Conservation (phyloP, 2,113 vertebrate genomes). For the Cyphomyrus plagiostoma region DNA sequence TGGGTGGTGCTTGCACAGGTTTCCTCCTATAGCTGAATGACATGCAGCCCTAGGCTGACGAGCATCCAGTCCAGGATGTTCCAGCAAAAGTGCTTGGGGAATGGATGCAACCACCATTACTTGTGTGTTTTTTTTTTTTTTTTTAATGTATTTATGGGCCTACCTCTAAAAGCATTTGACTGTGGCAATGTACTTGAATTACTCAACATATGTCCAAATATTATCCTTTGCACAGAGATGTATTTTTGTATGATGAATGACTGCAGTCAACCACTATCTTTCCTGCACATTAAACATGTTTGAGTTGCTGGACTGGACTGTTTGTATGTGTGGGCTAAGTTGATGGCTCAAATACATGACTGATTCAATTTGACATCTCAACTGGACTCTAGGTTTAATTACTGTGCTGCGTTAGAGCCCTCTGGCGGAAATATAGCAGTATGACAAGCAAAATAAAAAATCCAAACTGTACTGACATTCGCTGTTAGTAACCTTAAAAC, state of each 20-base stretch:
- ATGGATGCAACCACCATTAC: background rate
- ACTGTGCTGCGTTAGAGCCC: background rate
- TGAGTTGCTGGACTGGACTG: background rate
- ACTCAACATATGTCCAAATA: constrained; percentile 27
- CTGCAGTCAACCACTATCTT: constrained; percentile 29
- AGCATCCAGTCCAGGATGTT: background rate
- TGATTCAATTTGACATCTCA: background rate
- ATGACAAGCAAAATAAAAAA: background rate
- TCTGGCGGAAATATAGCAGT: background rate
- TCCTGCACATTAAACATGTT: constrained; percentile 50
- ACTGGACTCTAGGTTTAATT: background rate
- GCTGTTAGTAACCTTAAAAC: background rate
- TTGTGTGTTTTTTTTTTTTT: background rate
- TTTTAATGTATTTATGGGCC: constrained; percentile 27
- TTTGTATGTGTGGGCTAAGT: background rate
- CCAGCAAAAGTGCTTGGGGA: background rate
- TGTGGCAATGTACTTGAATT: constrained; percentile 50
- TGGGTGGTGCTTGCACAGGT: background rate
- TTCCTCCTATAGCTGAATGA: background rate
- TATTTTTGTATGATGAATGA: constrained; percentile 12
- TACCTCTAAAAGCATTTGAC: constrained; percentile 48
- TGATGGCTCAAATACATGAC: background rate
- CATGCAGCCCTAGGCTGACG: background rate
- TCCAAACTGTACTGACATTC: too few species aligned
- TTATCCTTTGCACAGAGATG: constrained; percentile 55